Conservation (phyloP, 2,113 vertebrate species). For the Bungarus multicinctus region DNA sequence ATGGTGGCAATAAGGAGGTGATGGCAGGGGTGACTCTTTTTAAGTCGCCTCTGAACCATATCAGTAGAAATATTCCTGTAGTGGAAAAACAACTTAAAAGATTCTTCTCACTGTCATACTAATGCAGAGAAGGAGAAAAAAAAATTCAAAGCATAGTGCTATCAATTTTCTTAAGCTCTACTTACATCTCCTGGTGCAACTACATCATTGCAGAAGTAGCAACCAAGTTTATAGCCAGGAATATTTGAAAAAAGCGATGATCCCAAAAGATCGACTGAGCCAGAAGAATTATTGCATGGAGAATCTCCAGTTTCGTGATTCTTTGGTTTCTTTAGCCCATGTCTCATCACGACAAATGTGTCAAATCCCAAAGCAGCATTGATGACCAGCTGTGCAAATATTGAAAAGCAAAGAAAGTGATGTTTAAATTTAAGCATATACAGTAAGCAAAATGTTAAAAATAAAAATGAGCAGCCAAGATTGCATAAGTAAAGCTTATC, state of each 20-base stretch:
- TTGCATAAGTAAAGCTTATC: background rate
- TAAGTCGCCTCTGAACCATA: background rate
- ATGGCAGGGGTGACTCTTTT: background rate
- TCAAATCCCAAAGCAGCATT: conserved; percentile 96
- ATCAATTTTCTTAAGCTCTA: conserved; percentile 18
- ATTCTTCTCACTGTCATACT: background rate
- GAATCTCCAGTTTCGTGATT: conserved; percentile 61
- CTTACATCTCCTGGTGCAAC: conserved; percentile 97
- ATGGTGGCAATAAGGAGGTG: background rate
- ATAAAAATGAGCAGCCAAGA: background rate
- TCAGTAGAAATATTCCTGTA: background rate
- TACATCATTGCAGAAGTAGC: conserved; percentile 98
- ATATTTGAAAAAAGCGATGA: conserved; percentile 97
- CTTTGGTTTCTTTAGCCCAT: conserved; percentile 87
- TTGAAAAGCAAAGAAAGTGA: conserved; percentile 35
- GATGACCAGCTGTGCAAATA: conserved; percentile 81
- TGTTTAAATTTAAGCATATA: background rate
- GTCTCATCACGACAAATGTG: conserved; percentile 98
- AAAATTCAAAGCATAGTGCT: background rate
- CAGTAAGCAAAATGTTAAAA: background rate
- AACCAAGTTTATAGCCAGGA: conserved; percentile 93
- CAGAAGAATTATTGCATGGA: conserved; percentile 40
- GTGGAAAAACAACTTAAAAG: background rate
- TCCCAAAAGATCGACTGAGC: conserved; percentile 68
- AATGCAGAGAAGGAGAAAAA: background rate